phyloP scores from a whole-genome alignment of 2,797 vertebrate species.

The Gorsachius magnificus region DNA sequence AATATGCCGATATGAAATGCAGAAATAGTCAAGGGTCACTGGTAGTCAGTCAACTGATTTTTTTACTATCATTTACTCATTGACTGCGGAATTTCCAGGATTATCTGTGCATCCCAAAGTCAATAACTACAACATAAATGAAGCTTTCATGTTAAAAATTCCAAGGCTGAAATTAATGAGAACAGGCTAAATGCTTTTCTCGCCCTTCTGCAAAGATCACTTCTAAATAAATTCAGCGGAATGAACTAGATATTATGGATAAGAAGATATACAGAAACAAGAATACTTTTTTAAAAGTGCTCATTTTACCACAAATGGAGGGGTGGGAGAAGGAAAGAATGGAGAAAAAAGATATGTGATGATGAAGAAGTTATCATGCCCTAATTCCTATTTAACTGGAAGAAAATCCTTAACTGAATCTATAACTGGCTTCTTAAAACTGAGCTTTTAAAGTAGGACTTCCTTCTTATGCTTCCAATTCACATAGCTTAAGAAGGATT shows the following conservation, averaged over 20 bases:
- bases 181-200: not conserved
- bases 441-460: not conserved
- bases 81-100: not conserved
- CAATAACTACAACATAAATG: not conserved
- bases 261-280: not conserved
- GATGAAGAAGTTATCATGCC: not conserved
- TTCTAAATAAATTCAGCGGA: not conserved
- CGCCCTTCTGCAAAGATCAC: not conserved
- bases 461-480: not conserved
- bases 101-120: not conserved
- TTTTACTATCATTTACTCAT: not conserved
- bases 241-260: not conserved
- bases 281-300: not conserved
- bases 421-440: not conserved
- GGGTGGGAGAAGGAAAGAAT: not conserved
- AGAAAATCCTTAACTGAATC: not conserved
- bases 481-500: not conserved
- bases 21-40: not conserved
- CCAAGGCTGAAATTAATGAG: not conserved
- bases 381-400: not conserved
- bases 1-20: not conserved
- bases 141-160: not conserved
- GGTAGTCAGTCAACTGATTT: not conserved
- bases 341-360: not conserved
- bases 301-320: not conserved